Percentiles rank a stretch among this genome's conserved stretches.
phyloP scores from a whole-genome alignment of 64 coral and sea anemone genomes.

The Acropora tenuis region DNA sequence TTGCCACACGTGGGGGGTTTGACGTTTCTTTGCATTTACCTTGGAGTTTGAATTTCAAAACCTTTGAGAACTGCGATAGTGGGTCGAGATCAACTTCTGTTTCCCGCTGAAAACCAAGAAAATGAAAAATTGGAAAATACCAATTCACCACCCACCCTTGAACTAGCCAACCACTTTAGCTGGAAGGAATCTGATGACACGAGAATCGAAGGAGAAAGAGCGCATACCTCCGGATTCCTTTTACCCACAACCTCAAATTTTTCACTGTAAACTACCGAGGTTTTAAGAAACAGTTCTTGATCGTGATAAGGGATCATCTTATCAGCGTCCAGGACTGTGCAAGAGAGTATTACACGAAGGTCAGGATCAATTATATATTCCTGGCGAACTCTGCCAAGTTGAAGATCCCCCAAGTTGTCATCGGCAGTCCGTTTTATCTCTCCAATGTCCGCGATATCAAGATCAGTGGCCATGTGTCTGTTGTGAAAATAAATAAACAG shows the following conservation, averaged over 20 bases:
- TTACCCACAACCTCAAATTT: neutral
- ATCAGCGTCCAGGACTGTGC: neutral
- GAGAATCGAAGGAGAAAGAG: neutral
- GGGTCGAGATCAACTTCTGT: fast-evolving
- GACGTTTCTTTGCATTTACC: too few species aligned
- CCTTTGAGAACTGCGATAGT: too few species aligned
- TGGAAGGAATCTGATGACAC: too few species aligned
- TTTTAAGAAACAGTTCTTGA: neutral
- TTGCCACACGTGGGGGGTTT: neutral
- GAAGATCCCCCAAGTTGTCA: neutral
- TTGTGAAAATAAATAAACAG: neutral
- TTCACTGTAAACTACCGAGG: constrained; percentile 16
- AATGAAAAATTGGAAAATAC: too few species aligned
- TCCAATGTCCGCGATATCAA: neutral
- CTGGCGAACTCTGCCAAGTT: constrained; percentile 3
- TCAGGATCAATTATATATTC: constrained; percentile 9
- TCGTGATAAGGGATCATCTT: neutral
- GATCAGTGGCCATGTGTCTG: neutral
- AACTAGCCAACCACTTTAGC: too few species aligned
- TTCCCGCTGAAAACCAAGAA: too few species aligned
- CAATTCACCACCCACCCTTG: too few species aligned
- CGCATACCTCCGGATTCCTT: neutral
- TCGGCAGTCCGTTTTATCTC: neutral
- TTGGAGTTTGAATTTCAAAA: too few species aligned
- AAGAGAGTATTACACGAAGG: neutral